Conservation (phyloP, 2,113 vertebrate species). For the Grammomys dolichurus region DNA sequence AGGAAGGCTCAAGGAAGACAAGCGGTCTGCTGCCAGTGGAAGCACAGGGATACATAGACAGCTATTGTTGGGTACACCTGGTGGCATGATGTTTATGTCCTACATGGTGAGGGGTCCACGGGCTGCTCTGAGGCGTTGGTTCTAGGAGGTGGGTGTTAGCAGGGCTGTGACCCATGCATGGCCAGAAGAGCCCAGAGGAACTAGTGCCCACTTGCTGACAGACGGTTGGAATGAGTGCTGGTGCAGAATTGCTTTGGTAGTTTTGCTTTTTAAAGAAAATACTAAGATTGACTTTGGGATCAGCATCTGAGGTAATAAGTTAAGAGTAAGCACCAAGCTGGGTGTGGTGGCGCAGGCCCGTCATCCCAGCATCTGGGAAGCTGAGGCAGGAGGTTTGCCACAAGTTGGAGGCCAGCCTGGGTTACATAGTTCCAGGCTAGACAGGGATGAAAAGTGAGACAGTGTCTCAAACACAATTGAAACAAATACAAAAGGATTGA, state of each 20-base stretch:
- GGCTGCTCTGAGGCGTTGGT: background rate
- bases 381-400: conserved; percentile 28
- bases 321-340: conserved; percentile 93
- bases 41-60: background rate
- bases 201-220: background rate
- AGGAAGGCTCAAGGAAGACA: background rate
- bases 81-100: background rate
- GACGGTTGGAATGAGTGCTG: background rate
- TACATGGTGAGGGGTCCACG: background rate
- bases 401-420: background rate
- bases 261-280: background rate
- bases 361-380: background rate
- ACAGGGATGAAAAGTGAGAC: background rate
- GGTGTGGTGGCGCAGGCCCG: background rate
- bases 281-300: conserved; percentile 63
- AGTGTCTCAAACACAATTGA: background rate
- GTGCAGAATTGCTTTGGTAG: conserved; percentile 48
- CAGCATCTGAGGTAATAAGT: conserved; percentile 95
- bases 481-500: background rate
- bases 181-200: background rate
- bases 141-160: background rate
- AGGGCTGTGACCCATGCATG: background rate
- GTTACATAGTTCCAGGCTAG: background rate
- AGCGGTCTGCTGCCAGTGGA: accelerated
- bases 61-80: background rate